Base-by-base conservation (phyloP, 2,888 invertebrate species). In the Spodoptera exigua region DNA sequence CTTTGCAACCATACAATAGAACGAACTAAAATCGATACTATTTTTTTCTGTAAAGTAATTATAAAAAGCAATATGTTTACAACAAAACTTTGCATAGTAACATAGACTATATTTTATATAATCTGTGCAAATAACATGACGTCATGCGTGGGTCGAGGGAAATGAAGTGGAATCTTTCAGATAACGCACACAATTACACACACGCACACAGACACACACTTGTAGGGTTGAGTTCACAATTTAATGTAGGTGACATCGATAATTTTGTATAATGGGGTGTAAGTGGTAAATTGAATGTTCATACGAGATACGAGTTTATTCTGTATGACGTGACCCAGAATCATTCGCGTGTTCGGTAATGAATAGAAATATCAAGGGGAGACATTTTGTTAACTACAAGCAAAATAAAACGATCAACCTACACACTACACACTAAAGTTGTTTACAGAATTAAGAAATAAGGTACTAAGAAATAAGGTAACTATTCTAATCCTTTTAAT, bases 151-250 rank as follows among this genome's bases (percentile, higher is more conserved):
- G 92, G 91, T 89, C 89, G 91, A 76, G 90, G 93, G 91, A 93
- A 94, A 93, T 93, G 94, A 93, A 90, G 91, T 89, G 93, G 94
- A 94, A 94, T 93, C 91, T 92, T 90, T 84, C 89, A 88, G 94
- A 94, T 94, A 94, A 94, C 94, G 71, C 93, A 93, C 91, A 93
- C 93, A 85, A 44, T 65, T 74, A 76, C 81, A 61, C 61, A 60
- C 74, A 74, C 79, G 69, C 66, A 74, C 64, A 62, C 51, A 47
- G 45, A 58, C 58, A 57, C 61, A 59, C 82, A 79, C 79, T 78
- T 70, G 68, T 83, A 84, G 87, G 89, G 89, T 84, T 85, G 89
- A 84, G 82, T 87, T 85, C 86, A 85, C 89, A 86, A 81, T 86
- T 82, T 90, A 88, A 91, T 89, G 90, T 89, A 90, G 88, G 91